phyloP scores from a whole-genome alignment of 2,888 invertebrate genomes.

The Epistrophe eligans region DNA sequence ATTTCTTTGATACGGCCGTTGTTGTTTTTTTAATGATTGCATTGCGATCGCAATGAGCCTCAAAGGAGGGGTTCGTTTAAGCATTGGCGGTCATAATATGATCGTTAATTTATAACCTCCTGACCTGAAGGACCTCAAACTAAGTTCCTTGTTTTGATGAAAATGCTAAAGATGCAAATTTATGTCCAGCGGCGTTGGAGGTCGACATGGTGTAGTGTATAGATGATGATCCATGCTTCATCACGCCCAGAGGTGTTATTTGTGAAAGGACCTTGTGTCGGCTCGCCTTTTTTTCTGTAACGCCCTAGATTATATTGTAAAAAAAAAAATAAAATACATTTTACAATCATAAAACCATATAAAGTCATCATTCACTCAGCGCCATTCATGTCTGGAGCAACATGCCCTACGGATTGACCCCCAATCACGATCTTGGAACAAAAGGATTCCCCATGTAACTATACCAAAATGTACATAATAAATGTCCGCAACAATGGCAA shows the following conservation, averaged over 20 bases:
- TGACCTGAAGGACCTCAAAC: background rate
- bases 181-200: constrained; percentile 31
- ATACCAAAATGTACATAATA: too few relatives aligned
- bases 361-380: constrained; percentile 68
- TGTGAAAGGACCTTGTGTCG: background rate
- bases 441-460: constrained; percentile 23
- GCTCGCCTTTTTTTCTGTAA: constrained; percentile 36
- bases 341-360: constrained; percentile 5
- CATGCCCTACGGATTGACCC: constrained; percentile 51
- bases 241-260: background rate
- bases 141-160: background rate
- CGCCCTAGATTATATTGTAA: constrained; percentile 44
- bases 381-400: constrained; percentile 34
- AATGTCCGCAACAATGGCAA: constrained; percentile 47
- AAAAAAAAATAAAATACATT: background rate
- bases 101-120: background rate
- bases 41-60: background rate
- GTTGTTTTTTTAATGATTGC: background rate
- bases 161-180: background rate
- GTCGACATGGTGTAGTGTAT: constrained; percentile 13
- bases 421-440: constrained; percentile 56
- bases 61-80: background rate
- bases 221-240: constrained; percentile 6
- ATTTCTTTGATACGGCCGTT: background rate
- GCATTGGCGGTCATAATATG: background rate